These are phyloP conservation scores for Pseudococcus longispinus DNA, from an alignment of 2,888 invertebrate species.

Conservation along the genomic window DNA sequence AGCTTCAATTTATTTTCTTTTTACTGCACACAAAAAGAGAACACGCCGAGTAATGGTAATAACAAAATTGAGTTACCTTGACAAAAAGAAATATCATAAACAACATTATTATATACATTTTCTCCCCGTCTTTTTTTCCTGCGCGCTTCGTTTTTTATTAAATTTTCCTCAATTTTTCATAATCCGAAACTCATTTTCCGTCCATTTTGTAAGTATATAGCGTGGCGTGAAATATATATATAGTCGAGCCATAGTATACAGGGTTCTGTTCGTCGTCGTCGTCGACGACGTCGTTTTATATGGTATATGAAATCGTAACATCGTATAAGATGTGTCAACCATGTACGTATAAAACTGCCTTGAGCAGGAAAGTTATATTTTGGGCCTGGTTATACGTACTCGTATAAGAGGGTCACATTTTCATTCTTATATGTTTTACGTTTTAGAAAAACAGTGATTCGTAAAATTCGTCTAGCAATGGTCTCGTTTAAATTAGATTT, in stretches of 20 bases:
- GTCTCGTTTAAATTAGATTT: constrained; percentile 42
- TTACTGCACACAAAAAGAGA: constrained; percentile 30
- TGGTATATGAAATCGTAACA: constrained; percentile 53
- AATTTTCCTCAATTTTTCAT: constrained; percentile 60
- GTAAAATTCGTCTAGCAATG: background rate
- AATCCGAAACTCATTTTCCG: constrained; percentile 60
- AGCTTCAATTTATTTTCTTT: constrained; percentile 54
- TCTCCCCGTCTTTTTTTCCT: constrained; percentile 49
- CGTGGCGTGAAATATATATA: constrained; percentile 49
- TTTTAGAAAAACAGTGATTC: constrained; percentile 32
- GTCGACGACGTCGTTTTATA: constrained; percentile 4
- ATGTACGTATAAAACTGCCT: constrained; percentile 54
- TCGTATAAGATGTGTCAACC: constrained; percentile 55
- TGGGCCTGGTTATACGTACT: constrained; percentile 45
- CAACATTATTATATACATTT: constrained; percentile 56
- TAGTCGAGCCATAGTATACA: background rate
- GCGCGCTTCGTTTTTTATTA: constrained; percentile 59
- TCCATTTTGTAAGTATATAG: constrained; percentile 48
- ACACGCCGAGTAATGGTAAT: constrained; percentile 49
- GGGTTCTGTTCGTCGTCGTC: background rate
- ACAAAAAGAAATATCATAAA: constrained; percentile 57
- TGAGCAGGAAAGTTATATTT: constrained; percentile 54
- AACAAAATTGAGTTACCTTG: constrained; percentile 56
- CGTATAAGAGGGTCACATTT: constrained; percentile 42
- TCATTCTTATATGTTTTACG: constrained; percentile 50